These are phyloP conservation scores for Lasius fuliginosus DNA, from an alignment of 2,888 invertebrate genomes.

Conservation along the genomic window DNA sequence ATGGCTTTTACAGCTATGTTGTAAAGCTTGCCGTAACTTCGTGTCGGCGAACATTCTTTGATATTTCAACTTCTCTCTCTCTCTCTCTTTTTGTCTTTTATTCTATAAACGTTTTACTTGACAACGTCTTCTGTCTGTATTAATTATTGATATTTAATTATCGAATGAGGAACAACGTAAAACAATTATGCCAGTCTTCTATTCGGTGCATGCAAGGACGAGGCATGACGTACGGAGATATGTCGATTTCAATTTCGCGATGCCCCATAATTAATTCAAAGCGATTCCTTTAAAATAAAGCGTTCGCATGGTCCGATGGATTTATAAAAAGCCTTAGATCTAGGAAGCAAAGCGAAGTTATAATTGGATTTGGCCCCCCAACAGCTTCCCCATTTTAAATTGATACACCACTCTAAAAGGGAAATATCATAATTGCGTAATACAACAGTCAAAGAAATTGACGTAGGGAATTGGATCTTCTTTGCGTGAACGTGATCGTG, in stretches of 20 bases:
- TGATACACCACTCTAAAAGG: neutral
- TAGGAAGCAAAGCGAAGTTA: conserved; percentile 59
- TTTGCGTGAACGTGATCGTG: neutral
- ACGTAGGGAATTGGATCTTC: neutral
- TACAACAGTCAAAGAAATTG: neutral
- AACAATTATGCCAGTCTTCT: conserved; percentile 3
- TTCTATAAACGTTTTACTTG: neutral
- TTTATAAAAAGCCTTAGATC: conserved; percentile 39
- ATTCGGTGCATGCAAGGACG: neutral
- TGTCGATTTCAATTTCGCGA: conserved; percentile 15
- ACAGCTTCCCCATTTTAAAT: conserved; percentile 34
- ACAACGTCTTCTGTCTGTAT: conserved; percentile 27
- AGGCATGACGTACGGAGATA: conserved; percentile 16
- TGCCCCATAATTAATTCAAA: conserved; percentile 58
- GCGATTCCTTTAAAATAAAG: conserved; percentile 49
- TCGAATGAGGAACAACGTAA: neutral
- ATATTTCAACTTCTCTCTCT: conserved; percentile 37
- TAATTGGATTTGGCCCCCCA: conserved; percentile 51
- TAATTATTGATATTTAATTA: conserved; percentile 31
- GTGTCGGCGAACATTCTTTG: conserved; percentile 31
- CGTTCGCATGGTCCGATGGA: neutral
- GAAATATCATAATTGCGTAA: neutral
- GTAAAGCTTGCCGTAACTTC: neutral
- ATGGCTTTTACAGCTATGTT: neutral
- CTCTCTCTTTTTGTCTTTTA: conserved; percentile 23